Evolutionary conservation across 2,797 vertebrate species (phyloP).

Genomic region (Acrocephalus scirpaceus): DNA sequence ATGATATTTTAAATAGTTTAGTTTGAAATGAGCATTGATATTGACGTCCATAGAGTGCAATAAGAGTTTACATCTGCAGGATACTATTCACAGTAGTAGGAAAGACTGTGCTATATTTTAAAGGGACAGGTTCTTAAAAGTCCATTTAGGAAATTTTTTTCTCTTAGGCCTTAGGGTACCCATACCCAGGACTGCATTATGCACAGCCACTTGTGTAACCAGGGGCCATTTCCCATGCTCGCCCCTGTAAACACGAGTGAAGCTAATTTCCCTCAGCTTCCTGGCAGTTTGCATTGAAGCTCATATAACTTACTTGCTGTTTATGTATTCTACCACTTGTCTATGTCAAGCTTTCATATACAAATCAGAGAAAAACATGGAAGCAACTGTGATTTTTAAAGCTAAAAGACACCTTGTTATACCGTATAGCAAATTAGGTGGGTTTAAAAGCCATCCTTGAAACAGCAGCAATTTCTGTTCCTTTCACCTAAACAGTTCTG

Average conservation of each 20-base stretch:
- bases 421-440: not conserved
- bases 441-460: not conserved
- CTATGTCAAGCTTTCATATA: not conserved
- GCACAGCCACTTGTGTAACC: not conserved
- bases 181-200: not conserved
- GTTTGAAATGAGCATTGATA: not conserved
- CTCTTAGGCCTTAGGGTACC: not conserved
- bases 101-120: not conserved
- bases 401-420: not conserved
- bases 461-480: not conserved
- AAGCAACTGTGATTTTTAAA: not conserved
- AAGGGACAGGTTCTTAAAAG: not conserved
- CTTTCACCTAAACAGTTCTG: not conserved
- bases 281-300: not conserved
- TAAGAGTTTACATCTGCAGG: not conserved
- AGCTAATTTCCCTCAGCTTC: not conserved
- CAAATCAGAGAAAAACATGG: not conserved
- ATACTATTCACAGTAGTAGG: not conserved
- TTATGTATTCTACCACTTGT: not conserved
- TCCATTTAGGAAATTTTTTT: not conserved
- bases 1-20: not conserved
- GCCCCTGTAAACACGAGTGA: not conserved
- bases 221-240: not conserved
- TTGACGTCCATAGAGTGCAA: not conserved
- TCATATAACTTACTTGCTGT: not conserved